Evolutionary conservation across 2,113 vertebrate species (phyloP), one percentile per base, ranked within the genome.

Genomic region (Hypocryptadius cinnamomeus): DNA sequence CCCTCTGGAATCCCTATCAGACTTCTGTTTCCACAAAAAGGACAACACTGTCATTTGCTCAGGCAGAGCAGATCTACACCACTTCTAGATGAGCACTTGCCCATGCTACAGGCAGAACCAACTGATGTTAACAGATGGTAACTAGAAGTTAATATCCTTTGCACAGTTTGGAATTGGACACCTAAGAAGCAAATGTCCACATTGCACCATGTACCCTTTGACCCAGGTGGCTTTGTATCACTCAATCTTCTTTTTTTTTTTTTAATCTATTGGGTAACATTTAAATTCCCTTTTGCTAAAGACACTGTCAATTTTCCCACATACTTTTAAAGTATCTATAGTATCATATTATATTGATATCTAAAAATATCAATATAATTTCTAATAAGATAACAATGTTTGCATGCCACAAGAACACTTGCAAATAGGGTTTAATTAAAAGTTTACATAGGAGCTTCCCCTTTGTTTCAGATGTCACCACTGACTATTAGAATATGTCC

Each of bases 401-500:
- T 13, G 12, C 28, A 44, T 47, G 68, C 45, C 42, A n/a, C 27
- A 25, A 18, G 13, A 66, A 64, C 45, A 59, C 78, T 42, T 79
- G 54, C 23, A 44, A 91, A 74, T 35, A 77, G 25, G 31, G 27
- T 57, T 87, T 90, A 91, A 94, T 92, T 82, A 80, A 23, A 91
- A 77, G 50, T 76, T 91, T 78, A 64, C 40, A 22, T 31, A 81
- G 72, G 28, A 91, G 37, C 42, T 92, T 93, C 81, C 79, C 44
- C 53, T 94, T 87, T 69, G 68, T 78, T 91, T 91, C 73, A 84
- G 72, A 86, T 95, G 68, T 83, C 79, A 89, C 42, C n/a, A 20
- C 44, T 35, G 51, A 80, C 59, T 85, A 51, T 30, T 48, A 47
- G n/a, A 91, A 60, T 79, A 1, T 12, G 40, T 78, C 79, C 91